Percentiles rank a stretch among this genome's conserved stretches.
Evolutionary conservation across 2,797 vertebrate genomes (phyloP).

Genomic region (Denticeps clupeoides): DNA sequence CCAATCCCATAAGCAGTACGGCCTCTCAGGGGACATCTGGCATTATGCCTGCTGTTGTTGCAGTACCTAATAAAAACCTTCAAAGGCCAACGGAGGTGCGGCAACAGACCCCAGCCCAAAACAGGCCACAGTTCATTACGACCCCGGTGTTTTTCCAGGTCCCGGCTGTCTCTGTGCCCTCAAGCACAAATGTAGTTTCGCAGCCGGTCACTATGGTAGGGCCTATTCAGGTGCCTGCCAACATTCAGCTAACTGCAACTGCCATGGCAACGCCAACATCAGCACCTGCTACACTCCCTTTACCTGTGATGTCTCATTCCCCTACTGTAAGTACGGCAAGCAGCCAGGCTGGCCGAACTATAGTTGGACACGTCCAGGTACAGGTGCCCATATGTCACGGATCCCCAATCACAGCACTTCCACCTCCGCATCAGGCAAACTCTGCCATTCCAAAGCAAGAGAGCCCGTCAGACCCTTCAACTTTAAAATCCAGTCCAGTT

Average conservation of each 20-base stretch:
- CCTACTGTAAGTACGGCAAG: constrained; percentile 44
- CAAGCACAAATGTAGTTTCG: constrained; percentile 73
- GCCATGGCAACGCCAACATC: constrained; percentile 30
- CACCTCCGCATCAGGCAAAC: constrained; percentile 45
- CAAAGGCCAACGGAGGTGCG: constrained; percentile 66
- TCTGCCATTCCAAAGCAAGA: constrained; percentile 59
- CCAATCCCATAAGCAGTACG: constrained; percentile 80
- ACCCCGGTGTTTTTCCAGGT: constrained; percentile 88
- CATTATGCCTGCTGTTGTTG: constrained; percentile 78
- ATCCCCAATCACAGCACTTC: constrained; percentile 38
- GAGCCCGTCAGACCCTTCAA: constrained; percentile 47
- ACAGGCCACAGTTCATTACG: constrained; percentile 79
- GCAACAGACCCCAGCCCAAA: constrained; percentile 55
- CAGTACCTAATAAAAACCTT: constrained; percentile 74
- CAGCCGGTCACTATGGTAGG: constrained; percentile 82
- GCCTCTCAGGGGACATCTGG: constrained; percentile 69
- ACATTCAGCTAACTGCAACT: constrained; percentile 72
- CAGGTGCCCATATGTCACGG: constrained; percentile 44
- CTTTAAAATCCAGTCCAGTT: constrained; percentile 43
- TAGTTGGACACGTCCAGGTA: constrained; percentile 65
- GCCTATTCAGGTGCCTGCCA: constrained; percentile 79
- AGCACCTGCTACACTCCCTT: constrained; percentile 19
- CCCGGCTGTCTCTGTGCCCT: constrained; percentile 67
- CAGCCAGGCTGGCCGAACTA: constrained; percentile 55
- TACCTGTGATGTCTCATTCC: constrained; percentile 49